These are phyloP conservation scores for Macrochelys suwanniensis DNA, from an alignment of 2,797 vertebrate species.

Conservation along the genomic window DNA sequence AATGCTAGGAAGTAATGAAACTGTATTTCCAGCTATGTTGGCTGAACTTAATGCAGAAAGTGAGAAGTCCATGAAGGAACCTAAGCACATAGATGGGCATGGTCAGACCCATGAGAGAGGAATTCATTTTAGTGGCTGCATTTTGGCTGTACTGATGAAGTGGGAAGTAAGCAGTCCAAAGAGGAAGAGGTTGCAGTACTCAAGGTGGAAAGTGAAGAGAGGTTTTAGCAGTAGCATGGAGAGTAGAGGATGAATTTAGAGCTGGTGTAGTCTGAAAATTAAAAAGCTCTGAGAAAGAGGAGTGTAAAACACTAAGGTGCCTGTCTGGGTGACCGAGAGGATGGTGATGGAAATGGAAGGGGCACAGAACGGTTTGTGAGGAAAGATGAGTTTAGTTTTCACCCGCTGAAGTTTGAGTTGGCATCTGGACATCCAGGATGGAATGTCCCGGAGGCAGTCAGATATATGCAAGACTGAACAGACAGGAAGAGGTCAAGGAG, in stretches of 20 bases:
- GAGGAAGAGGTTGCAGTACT: background rate
- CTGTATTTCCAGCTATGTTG: background rate
- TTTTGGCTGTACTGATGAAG: background rate
- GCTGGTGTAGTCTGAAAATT: background rate
- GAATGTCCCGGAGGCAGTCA: background rate
- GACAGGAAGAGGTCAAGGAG: background rate
- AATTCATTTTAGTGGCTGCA: background rate
- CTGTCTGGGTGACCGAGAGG: background rate
- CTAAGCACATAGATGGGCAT: background rate
- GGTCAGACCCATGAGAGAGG: background rate
- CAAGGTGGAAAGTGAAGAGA: background rate
- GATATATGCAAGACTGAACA: background rate
- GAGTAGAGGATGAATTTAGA: background rate
- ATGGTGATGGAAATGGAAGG: background rate
- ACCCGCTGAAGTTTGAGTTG: background rate
- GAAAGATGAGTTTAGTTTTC: background rate
- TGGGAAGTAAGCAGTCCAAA: background rate
- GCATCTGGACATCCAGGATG: background rate
- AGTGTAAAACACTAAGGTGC: background rate
- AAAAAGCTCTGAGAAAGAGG: background rate
- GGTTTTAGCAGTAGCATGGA: background rate
- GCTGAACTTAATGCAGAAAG: background rate
- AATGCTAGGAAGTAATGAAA: constrained; percentile 10
- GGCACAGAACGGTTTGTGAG: background rate
- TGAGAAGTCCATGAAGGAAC: background rate